Percentiles rank a stretch among this genome's conserved stretches.
Conservation (phyloP, 2,797 vertebrate species). For the Smutsia temminckii region DNA sequence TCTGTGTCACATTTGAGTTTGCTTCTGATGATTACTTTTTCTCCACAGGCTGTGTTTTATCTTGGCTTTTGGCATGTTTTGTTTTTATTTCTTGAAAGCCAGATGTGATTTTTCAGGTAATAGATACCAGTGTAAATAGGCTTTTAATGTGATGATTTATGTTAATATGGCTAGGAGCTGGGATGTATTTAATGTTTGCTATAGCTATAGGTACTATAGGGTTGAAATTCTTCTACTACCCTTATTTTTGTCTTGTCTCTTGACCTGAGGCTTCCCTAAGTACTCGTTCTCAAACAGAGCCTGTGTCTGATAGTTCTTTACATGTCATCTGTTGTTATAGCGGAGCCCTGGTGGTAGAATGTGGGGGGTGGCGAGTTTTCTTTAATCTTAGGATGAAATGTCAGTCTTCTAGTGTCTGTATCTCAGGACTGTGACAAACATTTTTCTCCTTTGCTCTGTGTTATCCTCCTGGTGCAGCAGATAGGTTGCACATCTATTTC, state of each 20-base stretch:
- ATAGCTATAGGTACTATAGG: neutral
- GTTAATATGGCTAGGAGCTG: neutral
- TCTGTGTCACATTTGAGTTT: slow-evolving; percentile 14
- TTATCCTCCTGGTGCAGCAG: neutral
- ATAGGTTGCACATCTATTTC: neutral
- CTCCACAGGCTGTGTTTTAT: neutral
- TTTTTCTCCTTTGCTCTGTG: neutral
- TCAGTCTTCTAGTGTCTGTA: neutral
- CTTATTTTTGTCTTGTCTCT: neutral
- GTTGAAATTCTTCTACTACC: neutral
- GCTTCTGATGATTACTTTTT: neutral
- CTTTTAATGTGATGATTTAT: neutral
- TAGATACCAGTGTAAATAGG: neutral
- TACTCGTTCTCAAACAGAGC: neutral
- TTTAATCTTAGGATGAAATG: neutral
- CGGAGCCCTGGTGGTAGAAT: neutral
- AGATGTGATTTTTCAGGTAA: neutral
- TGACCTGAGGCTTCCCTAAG: neutral
- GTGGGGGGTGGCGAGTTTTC: neutral
- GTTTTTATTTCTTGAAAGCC: neutral
- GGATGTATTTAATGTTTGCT: neutral
- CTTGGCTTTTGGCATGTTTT: neutral
- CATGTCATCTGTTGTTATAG: neutral
- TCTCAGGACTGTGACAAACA: neutral
- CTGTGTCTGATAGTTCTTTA: neutral